These are phyloP conservation scores for Diadumene lineata DNA, from an alignment of 92 coral and sea anemone species.

Conservation along the genomic window DNA sequence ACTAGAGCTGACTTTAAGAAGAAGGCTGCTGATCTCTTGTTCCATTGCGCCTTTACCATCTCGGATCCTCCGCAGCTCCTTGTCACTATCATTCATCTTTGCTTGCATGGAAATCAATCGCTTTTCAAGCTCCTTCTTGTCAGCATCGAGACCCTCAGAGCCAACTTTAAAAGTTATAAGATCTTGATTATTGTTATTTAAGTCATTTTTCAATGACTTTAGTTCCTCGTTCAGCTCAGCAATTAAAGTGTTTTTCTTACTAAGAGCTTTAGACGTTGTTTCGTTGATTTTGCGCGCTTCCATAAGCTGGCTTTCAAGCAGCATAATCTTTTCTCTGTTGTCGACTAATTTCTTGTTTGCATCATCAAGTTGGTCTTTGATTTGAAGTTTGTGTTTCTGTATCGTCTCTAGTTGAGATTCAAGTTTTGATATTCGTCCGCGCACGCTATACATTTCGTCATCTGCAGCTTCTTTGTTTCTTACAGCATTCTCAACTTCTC, in stretches of 20 bases:
- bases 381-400: constrained; percentile 74
- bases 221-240: constrained; percentile 79
- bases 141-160: constrained; percentile 79
- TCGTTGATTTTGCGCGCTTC: constrained; percentile 86
- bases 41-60: constrained; percentile 83
- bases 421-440: constrained; percentile 75
- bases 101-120: constrained; percentile 63
- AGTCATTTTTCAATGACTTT: constrained; percentile 71
- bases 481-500: constrained; percentile 63
- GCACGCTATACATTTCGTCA: constrained; percentile 69
- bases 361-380: constrained; percentile 71
- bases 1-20: constrained; percentile 76
- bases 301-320: constrained; percentile 71
- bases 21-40: constrained; percentile 71
- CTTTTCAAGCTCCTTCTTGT: constrained; percentile 73
- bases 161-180: constrained; percentile 68
- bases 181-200: constrained; percentile 79
- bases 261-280: constrained; percentile 58
- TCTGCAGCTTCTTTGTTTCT: constrained; percentile 77
- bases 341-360: constrained; percentile 58
- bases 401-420: constrained; percentile 84
- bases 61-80: constrained; percentile 66
- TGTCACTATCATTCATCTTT: constrained; percentile 70
- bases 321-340: constrained; percentile 69
- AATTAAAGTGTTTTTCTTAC: constrained; percentile 59